Evolutionary conservation across 1,140 invertebrate genomes (phyloP), one percentile per base, ranked within the genome.

Genomic region (Araneus ventricosus): DNA sequence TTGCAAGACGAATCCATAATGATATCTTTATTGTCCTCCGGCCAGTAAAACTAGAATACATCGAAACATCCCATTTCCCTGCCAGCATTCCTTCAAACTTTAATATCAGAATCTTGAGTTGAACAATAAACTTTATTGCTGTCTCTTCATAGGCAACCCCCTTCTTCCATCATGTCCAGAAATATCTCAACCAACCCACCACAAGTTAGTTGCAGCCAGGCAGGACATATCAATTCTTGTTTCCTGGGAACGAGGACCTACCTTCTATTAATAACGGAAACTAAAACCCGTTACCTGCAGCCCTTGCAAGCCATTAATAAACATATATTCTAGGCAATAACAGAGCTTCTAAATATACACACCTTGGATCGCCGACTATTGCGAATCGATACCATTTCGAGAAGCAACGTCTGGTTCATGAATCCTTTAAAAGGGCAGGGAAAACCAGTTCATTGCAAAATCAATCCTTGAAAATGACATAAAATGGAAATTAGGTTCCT

Each of bases 191-290:
- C 70, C 70, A 34, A 10, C 70, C 27, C 75, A 41, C 75, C 45
- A 14, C 59, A 63, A n/a, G 59, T n/a, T n/a, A 8, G 24, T 63
- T n/a, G 45, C 45, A n/a, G 57, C 30, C 34, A 82, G 22, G 41
- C 37, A 82, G 41, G 41, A 27, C 41, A 52, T 82, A 82, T 82
- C 80, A 82, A 82, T 82, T 41, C 37, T 75, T 75, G 70, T 34
- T 75, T 75, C 70, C 27, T 75, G 70, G 14, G 37, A 63, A 63
- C 59, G 59, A n/a, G n/a, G 59, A 34, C 20, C 80, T 82, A 52
- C 80, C 37, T 82, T 82, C 80, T 82, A 82, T 82, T 82, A 82
- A 82, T 82, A 82, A 82, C 80, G 80, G 80, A 82, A 82, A 82
- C 80, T 41, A 82, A 82, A 82, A 82, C 80, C 80, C 80, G 80